Base-by-base conservation (phyloP, 2,113 vertebrate species). In the Coracopsis vasa region DNA sequence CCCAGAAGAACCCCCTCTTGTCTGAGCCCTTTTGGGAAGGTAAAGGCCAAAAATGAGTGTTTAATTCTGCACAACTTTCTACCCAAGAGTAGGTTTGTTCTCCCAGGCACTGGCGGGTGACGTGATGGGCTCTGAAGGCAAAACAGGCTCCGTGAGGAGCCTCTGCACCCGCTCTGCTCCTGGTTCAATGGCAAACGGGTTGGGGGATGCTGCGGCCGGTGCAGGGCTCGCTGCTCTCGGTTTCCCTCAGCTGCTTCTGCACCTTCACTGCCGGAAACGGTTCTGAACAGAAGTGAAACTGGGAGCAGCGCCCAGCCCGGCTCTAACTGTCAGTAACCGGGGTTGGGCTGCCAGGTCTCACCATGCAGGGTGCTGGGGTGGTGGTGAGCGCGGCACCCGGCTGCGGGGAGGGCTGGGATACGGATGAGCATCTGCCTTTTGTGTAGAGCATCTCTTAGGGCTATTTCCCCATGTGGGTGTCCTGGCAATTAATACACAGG, bases 331-430 rank as follows among this genome's bases (percentile, higher is more conserved):
- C 3, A 5, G 2, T 6, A 3, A 37, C 33, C 0, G 7, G 19
- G 44, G 37, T 9, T 3, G 4, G n/a, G 65, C 54, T 41, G 67
- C 10, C 0, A 1, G 6, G 0, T 11, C 11, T n/a, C 13, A 0
- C 62, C 0, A 1, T 3, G 28, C 7, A 1, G 0, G 24, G 8
- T 10, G 37, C 0, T 2, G 0, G 11, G 64, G 19, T 23, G 48
- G 7, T 13, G 71, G 35, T 1, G 1, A 17, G 10, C 0, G 1
- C 23, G 13, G 13, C 56, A 7, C 6, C 25, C 0, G 1, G 41
- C 33, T 53, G 4, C 1, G 1, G 64, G 50, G 4, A 19, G 25
- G 37, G 37, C 8, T 5, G 35, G 27, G 61, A 33, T 12, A 9
- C 2, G 6, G 42, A 4, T 9, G 3, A 24, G n/a, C 8, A 7